Evolutionary conservation across 2,888 invertebrate genomes (phyloP).

Genomic region (Lasioglossum morio): DNA sequence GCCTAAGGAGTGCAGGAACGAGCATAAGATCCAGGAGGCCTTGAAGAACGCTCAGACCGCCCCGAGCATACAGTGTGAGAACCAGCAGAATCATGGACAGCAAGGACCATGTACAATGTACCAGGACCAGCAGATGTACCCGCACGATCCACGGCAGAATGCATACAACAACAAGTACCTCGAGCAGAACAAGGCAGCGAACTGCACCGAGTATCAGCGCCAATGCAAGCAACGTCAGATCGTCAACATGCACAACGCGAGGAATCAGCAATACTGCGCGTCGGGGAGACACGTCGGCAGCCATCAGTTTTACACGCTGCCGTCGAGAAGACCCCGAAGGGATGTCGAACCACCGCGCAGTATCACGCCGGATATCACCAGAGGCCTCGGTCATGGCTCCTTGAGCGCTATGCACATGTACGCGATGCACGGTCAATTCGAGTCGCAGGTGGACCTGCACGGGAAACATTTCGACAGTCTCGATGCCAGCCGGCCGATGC

Average conservation of each 20-base stretch:
- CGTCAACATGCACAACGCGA: constrained; percentile 70
- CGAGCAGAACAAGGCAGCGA: constrained; percentile 29
- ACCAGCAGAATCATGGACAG: constrained; percentile 54
- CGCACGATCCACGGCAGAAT: constrained; percentile 54
- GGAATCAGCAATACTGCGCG: constrained; percentile 70
- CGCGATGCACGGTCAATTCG: constrained; percentile 77
- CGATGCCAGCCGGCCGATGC: constrained; percentile 65
- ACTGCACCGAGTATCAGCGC: constrained; percentile 53
- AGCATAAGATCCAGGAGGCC: constrained; percentile 66
- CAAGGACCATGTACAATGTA: constrained; percentile 28
- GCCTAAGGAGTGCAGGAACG: constrained; percentile 66
- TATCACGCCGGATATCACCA: constrained; percentile 86
- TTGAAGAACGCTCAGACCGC: constrained; percentile 33
- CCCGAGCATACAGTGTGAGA: constrained; percentile 27
- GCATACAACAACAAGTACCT: constrained; percentile 47
- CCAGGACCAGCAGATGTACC: constrained; percentile 44
- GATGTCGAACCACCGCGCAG: constrained; percentile 84
- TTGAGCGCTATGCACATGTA: constrained; percentile 79
- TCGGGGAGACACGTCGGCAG: constrained; percentile 47
- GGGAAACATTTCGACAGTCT: constrained; percentile 66
- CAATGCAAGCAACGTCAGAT: constrained; percentile 47
- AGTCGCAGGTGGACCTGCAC: constrained; percentile 67
- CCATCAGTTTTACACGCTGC: constrained; percentile 84
- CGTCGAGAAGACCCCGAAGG: constrained; percentile 84
- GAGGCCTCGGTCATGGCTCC: constrained; percentile 82